Evolutionary conservation across 2,888 invertebrate genomes (phyloP).

Genomic region (Adineta ricciae): DNA sequence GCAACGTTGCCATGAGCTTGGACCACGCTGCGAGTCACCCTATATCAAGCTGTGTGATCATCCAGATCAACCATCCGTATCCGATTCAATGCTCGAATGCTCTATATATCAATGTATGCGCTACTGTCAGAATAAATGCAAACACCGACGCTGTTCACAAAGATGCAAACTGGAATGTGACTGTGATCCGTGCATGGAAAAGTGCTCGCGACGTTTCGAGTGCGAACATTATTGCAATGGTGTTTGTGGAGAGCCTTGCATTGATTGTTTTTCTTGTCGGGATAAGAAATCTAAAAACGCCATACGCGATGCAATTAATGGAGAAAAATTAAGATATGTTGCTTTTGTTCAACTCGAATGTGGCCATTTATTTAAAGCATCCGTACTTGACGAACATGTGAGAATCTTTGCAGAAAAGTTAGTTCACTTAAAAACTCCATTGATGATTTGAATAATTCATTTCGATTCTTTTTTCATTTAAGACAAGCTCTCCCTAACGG

Average conservation of each 20-base stretch:
- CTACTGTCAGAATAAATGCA: neutral
- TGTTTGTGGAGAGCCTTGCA: conserved; percentile 3
- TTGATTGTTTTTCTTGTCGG: neutral
- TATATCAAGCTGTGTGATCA: neutral
- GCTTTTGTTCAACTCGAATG: neutral
- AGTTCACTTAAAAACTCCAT: neutral
- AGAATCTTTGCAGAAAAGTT: neutral
- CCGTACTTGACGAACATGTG: neutral
- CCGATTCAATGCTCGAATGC: neutral
- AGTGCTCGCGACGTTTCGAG: neutral
- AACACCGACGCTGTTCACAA: neutral
- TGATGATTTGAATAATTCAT: neutral
- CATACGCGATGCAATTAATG: neutral
- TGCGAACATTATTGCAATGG: neutral
- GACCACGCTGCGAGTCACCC: neutral
- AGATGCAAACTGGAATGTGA: neutral
- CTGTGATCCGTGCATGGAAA: neutral
- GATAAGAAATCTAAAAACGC: too few species aligned
- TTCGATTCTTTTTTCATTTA: neutral
- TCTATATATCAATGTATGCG: neutral
- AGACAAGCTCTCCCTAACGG: neutral
- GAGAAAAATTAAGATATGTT: neutral
- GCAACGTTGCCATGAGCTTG: neutral
- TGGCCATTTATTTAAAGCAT: neutral
- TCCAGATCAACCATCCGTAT: neutral